These are phyloP conservation scores for Uloborus diversus DNA, from an alignment of 1,140 invertebrate genomes.

Conservation along the genomic window DNA sequence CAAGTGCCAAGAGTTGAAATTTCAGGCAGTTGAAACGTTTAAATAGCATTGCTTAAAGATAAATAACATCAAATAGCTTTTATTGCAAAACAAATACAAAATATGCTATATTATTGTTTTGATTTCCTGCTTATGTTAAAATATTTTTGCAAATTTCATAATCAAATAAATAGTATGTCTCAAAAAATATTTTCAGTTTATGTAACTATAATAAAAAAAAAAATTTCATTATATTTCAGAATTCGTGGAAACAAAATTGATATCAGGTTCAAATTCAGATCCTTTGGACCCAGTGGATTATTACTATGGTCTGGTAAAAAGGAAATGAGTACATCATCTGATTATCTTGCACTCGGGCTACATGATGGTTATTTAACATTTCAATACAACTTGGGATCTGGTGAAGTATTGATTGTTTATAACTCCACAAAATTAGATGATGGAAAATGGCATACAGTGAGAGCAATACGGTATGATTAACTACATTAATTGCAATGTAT, in stretches of 20 bases:
- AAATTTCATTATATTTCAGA: slow-evolving; percentile 70
- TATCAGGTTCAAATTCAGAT: slow-evolving; percentile 81
- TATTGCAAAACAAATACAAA: too few relatives aligned
- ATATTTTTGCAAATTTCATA: not conserved
- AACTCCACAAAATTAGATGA: slow-evolving; percentile 90
- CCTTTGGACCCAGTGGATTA: slow-evolving; percentile 75
- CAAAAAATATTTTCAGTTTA: too few relatives aligned
- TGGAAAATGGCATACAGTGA: slow-evolving; percentile 89
- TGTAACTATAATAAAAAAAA: too few relatives aligned
- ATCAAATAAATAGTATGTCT: not conserved
- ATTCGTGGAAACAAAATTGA: slow-evolving; percentile 80
- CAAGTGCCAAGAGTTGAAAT: too few relatives aligned
- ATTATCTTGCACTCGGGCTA: slow-evolving; percentile 86
- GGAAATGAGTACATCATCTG: slow-evolving; percentile 69
- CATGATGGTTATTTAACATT: slow-evolving; percentile 76
- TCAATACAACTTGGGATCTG: slow-evolving; percentile 71
- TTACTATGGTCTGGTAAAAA: slow-evolving; percentile 89
- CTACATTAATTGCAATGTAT: too few relatives aligned
- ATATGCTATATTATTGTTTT: too few relatives aligned
- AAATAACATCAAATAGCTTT: too few relatives aligned
- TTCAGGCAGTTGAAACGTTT: too few relatives aligned
- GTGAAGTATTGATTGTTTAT: slow-evolving; percentile 74
- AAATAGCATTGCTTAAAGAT: too few relatives aligned
- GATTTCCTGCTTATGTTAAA: not conserved
- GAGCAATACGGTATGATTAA: slow-evolving; percentile 79